Conservation (phyloP, 2,888 invertebrate genomes). For the Neria commutata region DNA sequence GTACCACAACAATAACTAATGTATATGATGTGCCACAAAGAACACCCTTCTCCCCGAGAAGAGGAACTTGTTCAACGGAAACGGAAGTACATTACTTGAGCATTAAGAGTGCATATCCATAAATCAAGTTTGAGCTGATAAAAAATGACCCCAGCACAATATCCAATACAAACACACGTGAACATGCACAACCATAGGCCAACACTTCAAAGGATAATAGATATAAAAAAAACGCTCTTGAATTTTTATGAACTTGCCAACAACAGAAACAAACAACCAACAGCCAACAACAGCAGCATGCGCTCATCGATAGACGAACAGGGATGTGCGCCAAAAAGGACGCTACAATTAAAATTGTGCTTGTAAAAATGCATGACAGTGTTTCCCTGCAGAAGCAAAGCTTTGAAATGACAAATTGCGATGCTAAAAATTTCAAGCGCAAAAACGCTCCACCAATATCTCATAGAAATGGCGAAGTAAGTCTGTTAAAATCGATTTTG, state of each 20-base stretch:
- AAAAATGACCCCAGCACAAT: conserved; percentile 14
- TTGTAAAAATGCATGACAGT: neutral
- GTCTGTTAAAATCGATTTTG: neutral
- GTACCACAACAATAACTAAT: too few relatives aligned
- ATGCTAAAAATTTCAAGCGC: neutral
- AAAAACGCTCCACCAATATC: neutral
- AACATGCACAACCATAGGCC: conserved; percentile 21
- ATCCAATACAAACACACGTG: conserved; percentile 3
- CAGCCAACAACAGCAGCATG: neutral
- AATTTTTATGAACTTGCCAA: conserved; percentile 14
- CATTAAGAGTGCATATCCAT: conserved; percentile 25
- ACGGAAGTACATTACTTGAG: conserved; percentile 1
- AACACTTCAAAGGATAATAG: neutral
- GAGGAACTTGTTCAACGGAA: too few relatives aligned
- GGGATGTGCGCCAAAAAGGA: neutral
- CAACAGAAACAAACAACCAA: neutral
- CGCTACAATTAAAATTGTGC: neutral
- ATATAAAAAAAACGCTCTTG: conserved; percentile 10
- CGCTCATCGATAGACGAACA: neutral
- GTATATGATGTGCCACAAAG: too few relatives aligned
- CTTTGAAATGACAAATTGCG: neutral
- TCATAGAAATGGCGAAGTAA: neutral
- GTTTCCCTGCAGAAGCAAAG: neutral
- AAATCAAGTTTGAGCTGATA: conserved; percentile 23
- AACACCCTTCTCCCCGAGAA: too few relatives aligned